Base-by-base conservation (phyloP, 2,113 vertebrate species). In the Dolichotis patagonum region DNA sequence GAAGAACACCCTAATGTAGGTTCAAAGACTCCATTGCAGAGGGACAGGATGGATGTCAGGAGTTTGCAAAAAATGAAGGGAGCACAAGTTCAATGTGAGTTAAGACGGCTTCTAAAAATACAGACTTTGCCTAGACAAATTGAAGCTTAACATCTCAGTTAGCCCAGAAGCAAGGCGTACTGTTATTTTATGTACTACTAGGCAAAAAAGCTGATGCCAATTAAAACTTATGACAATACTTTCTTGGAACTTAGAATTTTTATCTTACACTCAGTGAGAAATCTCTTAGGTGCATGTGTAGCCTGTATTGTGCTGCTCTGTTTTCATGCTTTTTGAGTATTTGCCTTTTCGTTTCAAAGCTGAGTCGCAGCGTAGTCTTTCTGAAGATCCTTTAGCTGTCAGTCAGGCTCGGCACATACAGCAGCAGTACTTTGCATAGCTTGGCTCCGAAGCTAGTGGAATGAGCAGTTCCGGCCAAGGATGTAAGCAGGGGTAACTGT, bases 321-420 rank as follows among this genome's bases (percentile, higher is more conserved):
- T 78, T 89, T 56, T 75, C 16, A 0, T 52, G 73, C 46, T 90
- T 90, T 83, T 67, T 60, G 89, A 87, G 80, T 54, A 91, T 60
- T 92, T 91, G 80, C 75, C 75, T 91, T 92, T 94, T 88, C 63
- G 65, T 93, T 96, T 91, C 83, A 93, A 96, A 97, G 94, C 52
- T 85, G 90, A 95, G 85, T 85, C 52, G n/a, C 9, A 82, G 52
- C 49, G 20, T 71, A 87, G 89, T 92, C 63, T 65, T 89, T 87
- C 12, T 41, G 7, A 90, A 93, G 92, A 77, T 85, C 52, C 65
- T 88, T 49, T 65, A 87, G 24, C 90, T 95, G 75, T 90, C 97
- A 93, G 10, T 87, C 67, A 84, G 95, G 60, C n/a, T 80, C 16
- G 41, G 92, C 75, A 38, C 38, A 43, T 16, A 22, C 28, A 84